Conservation (phyloP, 2,888 invertebrate species). For the Hypolimnas misippus region DNA sequence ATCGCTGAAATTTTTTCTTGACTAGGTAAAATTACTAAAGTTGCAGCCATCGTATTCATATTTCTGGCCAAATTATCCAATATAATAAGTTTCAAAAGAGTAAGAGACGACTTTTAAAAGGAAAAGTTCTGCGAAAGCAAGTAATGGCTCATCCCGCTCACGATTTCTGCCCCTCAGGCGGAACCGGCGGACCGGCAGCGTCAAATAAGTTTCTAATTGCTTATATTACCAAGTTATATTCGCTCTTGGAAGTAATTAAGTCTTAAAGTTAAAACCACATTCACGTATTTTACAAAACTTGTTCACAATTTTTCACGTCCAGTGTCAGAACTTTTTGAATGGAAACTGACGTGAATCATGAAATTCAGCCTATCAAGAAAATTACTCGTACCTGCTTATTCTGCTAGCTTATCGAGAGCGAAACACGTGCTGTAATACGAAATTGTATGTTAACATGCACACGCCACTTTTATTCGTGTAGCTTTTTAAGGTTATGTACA, state of each 20-base stretch:
- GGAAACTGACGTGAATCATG: slow-evolving; percentile 47
- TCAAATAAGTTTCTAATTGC: slow-evolving; percentile 84
- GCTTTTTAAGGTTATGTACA: too few species aligned
- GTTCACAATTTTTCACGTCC: slow-evolving; percentile 52
- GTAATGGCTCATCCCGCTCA: slow-evolving; percentile 83
- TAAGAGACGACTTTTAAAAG: slow-evolving; percentile 82
- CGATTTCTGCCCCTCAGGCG: slow-evolving; percentile 78
- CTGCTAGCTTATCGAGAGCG: not conserved
- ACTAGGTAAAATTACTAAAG: slow-evolving; percentile 74
- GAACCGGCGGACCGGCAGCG: slow-evolving; percentile 79
- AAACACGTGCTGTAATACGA: not conserved
- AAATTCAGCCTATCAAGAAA: slow-evolving; percentile 36
- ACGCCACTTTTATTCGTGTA: too few species aligned
- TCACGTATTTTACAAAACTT: slow-evolving; percentile 65
- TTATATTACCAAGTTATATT: slow-evolving; percentile 84
- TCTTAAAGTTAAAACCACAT: slow-evolving; percentile 74
- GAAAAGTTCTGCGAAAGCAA: slow-evolving; percentile 81
- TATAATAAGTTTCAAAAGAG: slow-evolving; percentile 82
- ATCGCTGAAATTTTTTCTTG: slow-evolving; percentile 69
- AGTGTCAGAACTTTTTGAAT: slow-evolving; percentile 46
- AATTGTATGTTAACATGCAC: not conserved
- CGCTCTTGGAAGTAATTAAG: slow-evolving; percentile 80
- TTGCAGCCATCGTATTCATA: slow-evolving; percentile 79
- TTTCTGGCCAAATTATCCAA: slow-evolving; percentile 79
- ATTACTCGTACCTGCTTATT: slow-evolving; percentile 4